phyloP scores from a whole-genome alignment of 2,888 invertebrate species.

The Pseudanteris insignis region DNA sequence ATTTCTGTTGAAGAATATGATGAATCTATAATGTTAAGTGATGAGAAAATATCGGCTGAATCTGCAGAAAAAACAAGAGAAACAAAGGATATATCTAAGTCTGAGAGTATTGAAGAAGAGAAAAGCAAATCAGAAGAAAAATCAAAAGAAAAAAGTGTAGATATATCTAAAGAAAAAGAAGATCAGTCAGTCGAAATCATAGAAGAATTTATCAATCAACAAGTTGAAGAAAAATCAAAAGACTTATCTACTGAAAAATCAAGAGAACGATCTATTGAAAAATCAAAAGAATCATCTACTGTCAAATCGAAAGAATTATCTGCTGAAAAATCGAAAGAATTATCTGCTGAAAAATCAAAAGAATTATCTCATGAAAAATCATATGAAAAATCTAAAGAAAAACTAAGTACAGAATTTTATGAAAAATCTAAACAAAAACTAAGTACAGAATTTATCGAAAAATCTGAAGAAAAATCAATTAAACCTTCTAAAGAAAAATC shows the following conservation, averaged over 20 bases:
- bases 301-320: constrained; percentile 32
- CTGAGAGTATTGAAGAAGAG: too few species aligned
- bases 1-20: not conserved
- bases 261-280: constrained; percentile 13
- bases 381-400: constrained; percentile 21
- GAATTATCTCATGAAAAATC: too few species aligned
- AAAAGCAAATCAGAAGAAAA: too few species aligned
- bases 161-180: too few species aligned
- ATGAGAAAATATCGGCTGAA: too few species aligned
- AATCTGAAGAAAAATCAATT: constrained; percentile 11
- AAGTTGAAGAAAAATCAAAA: constrained; percentile 43
- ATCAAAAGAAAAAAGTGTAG: constrained; percentile 33
- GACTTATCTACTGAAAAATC: constrained; percentile 21
- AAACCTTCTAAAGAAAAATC: constrained; percentile 21
- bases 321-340: constrained; percentile 13
- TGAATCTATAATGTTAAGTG: constrained; percentile 8
- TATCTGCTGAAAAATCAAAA: constrained; percentile 30
- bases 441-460: constrained; percentile 37
- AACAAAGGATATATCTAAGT: too few species aligned
- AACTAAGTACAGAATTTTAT: constrained; percentile 11
- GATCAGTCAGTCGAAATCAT: too few species aligned
- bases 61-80: too few species aligned
- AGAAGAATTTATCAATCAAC: too few species aligned
- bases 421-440: constrained; percentile 33
- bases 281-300: too few species aligned